These are phyloP conservation scores for Malacoctenus gilli DNA, from an alignment of 2,797 vertebrate genomes.

Conservation along the genomic window DNA sequence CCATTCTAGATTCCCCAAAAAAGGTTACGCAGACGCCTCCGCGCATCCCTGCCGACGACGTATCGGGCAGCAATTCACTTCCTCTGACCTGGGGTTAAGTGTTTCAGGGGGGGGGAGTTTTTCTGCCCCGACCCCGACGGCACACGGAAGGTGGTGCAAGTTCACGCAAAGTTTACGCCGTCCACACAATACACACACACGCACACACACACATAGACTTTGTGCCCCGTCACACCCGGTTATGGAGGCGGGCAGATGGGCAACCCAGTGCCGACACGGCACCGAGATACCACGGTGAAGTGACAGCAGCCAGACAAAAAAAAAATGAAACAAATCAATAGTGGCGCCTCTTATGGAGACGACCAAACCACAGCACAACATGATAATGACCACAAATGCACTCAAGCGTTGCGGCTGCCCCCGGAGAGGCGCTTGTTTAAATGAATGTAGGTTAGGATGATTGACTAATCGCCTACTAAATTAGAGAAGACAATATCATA, in stretches of 20 bases:
- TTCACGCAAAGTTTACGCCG: slow-evolving; percentile 71
- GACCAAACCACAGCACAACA: slow-evolving; percentile 66
- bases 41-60: slow-evolving; percentile 33
- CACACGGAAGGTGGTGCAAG: slow-evolving; percentile 39
- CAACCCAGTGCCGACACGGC: slow-evolving; percentile 52
- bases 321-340: slow-evolving; percentile 74
- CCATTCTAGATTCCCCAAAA: slow-evolving; percentile 53
- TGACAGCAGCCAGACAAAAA: slow-evolving; percentile 69
- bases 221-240: slow-evolving; percentile 45
- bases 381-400: slow-evolving; percentile 71
- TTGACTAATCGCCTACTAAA: slow-evolving; percentile 69
- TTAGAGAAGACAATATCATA: slow-evolving; percentile 73
- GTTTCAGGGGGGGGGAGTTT: slow-evolving; percentile 31
- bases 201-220: no score
- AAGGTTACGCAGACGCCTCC: slow-evolving; percentile 30
- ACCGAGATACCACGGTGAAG: slow-evolving; percentile 56
- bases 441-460: slow-evolving; percentile 65
- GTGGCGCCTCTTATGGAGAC: slow-evolving; percentile 58
- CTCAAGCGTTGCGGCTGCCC: slow-evolving; percentile 65
- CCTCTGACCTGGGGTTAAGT: slow-evolving; percentile 48
- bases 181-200: slow-evolving; percentile 18
- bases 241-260: slow-evolving; percentile 49
- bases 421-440: slow-evolving; percentile 59
- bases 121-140: slow-evolving; percentile 27
- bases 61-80: slow-evolving; percentile 50